Conservation (phyloP, 2,888 invertebrate genomes). For the Drosophila demipolita region DNA sequence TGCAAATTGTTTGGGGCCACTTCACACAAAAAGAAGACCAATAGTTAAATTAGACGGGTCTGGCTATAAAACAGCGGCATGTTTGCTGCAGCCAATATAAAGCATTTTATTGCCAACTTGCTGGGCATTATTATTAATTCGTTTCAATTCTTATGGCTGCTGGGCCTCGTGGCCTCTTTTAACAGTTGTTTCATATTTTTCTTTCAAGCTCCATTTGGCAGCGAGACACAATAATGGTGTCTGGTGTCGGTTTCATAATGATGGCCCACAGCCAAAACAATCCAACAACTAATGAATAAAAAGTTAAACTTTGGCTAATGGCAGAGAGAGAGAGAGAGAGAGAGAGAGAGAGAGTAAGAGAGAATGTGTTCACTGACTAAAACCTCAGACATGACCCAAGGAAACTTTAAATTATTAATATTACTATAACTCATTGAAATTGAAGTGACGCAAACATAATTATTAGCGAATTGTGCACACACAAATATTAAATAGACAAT, state of each 20-base stretch:
- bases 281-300: conserved; percentile 31
- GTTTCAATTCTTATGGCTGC: conserved; percentile 52
- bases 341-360: neutral
- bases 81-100: conserved; percentile 48
- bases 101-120: conserved; percentile 64
- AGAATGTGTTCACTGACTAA: neutral
- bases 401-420: conserved; percentile 1
- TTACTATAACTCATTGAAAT: neutral
- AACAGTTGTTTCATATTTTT: conserved; percentile 45
- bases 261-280: conserved; percentile 3
- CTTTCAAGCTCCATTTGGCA: conserved; percentile 68
- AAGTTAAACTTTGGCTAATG: conserved; percentile 22
- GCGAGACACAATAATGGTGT: conserved; percentile 61
- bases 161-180: conserved; percentile 18
- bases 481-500: neutral
- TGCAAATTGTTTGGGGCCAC: conserved; percentile 46
- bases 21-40: conserved; percentile 14
- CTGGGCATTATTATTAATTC: conserved; percentile 65
- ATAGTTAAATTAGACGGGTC: conserved; percentile 67
- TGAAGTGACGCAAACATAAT: neutral
- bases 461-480: neutral
- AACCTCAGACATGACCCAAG: neutral
- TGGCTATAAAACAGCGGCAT: conserved; percentile 63
- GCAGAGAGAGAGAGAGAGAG: neutral
- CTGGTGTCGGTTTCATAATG: conserved; percentile 63